Evolutionary conservation across 2,113 vertebrate genomes (phyloP), one percentile per base, ranked within the genome.

Genomic region (Myiopsitta monachus): DNA sequence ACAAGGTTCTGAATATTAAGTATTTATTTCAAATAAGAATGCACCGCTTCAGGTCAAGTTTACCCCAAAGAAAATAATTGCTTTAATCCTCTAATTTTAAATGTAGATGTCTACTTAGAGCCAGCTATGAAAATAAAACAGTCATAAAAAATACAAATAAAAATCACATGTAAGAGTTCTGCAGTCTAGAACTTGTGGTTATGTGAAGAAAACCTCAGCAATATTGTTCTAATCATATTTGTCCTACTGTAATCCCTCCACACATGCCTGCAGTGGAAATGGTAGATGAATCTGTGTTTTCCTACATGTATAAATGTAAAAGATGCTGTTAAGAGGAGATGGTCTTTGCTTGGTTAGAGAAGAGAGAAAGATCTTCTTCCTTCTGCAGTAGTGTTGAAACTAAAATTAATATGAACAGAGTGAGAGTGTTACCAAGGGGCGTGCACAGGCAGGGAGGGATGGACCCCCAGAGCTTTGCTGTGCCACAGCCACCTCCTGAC

Each of bases 211-310:
- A 66, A 62, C 14, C 59, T 36, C 49, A n/a, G 19, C 43, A 69
- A 15, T 23, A 28, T 28, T 26, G 33, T 61, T 69, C 41, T 38
- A 26, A 6, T 63, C 23, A 2, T 23, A 27, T 33, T 31, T 59
- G 33, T 69, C 38, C n/a, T 39, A 2, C 55, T 7, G 27, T 26
- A 31, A 61, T 15, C n/a, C 44, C 55, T 59, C 66, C n/a, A 17
- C 7, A 36, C 2, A 14, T 22, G 43, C n/a, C 19, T 0, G 5
- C 2, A 17, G 36, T 11, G 22, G 39, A 41, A 73, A 41, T 2
- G 8, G 8, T 2, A 7, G 41, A 17, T 30, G 27, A 31, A 63
- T 39, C 8, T 18, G 57, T 39, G 44, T 28, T 66, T 66, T 59
- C 27, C 39, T 33, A 18, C 43, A 9, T 5, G 21, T 13, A 5